Conservation (phyloP, 2,113 vertebrate species). For the Siphamia tubifer region DNA sequence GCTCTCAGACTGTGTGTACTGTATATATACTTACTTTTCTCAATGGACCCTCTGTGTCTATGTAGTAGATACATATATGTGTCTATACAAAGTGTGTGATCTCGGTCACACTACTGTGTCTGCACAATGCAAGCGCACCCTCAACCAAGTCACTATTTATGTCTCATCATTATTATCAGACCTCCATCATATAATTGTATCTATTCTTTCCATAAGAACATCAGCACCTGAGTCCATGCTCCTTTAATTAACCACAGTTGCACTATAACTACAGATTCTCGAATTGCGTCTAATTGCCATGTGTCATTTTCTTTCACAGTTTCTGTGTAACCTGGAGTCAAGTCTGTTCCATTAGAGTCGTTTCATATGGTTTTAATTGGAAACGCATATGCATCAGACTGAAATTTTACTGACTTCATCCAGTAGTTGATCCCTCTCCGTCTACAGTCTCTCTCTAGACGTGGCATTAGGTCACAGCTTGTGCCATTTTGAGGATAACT, state of each 20-base stretch:
- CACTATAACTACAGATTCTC: not conserved
- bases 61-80: too few species aligned
- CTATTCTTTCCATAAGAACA: not conserved
- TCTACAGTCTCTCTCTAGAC: slow-evolving; percentile 35
- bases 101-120: not conserved
- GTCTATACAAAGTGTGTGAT: not conserved
- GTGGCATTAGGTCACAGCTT: slow-evolving; percentile 53
- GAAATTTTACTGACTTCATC: slow-evolving; percentile 28
- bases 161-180: not conserved
- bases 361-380: slow-evolving; percentile 54
- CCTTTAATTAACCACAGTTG: slow-evolving; percentile 14
- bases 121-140: not conserved
- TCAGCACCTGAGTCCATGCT: not conserved
- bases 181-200: too few species aligned
- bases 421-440: slow-evolving; percentile 38
- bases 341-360: slow-evolving; percentile 5
- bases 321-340: slow-evolving; percentile 40
- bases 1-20: slow-evolving; percentile 11
- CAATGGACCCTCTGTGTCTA: slow-evolving; percentile 26
- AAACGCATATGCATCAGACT: slow-evolving; percentile 24
- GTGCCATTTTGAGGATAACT: slow-evolving; percentile 52
- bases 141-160: not conserved
- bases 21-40: slow-evolving; percentile 26
- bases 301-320: slow-evolving; percentile 29
- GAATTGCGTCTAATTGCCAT: slow-evolving; percentile 27